A percentile compares a stretch with the other conserved stretches of the same genome.
These are phyloP conservation scores for Phanerotoma sp. DNA, from an alignment of 2,888 invertebrate species.

Conservation along the genomic window DNA sequence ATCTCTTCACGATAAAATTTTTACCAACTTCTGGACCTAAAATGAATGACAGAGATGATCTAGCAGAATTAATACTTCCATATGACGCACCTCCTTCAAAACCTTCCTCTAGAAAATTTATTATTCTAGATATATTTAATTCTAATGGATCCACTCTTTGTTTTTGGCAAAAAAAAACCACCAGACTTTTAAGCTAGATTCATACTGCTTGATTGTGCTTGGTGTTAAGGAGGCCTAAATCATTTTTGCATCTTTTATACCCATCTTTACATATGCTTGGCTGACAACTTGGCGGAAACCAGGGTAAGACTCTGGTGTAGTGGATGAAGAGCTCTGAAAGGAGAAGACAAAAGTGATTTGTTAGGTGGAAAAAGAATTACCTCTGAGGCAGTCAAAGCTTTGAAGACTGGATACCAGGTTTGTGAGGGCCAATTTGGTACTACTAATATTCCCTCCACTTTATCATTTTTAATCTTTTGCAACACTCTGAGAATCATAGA, in stretches of 20 bases:
- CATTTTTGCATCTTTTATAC: constrained; percentile 21
- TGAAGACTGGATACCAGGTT: constrained; percentile 39
- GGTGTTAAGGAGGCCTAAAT: constrained; percentile 33
- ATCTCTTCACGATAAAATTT: constrained; percentile 30
- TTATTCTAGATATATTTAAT: background rate
- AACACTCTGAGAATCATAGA: background rate
- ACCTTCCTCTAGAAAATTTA: constrained; percentile 11
- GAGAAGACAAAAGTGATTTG: constrained; percentile 27
- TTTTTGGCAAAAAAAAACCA: constrained; percentile 33
- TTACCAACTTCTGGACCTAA: constrained; percentile 26
- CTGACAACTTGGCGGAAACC: constrained; percentile 37
- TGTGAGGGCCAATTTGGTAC: constrained; percentile 21
- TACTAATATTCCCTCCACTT: constrained; percentile 20
- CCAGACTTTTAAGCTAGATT: constrained; percentile 35
- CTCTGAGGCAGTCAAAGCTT: constrained; percentile 17
- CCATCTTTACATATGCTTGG: constrained; percentile 28
- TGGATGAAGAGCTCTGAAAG: too few relatives aligned
- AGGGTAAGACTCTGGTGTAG: constrained; percentile 32
- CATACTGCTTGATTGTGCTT: constrained; percentile 36
- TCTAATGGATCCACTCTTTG: constrained; percentile 10
- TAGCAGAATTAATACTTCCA: constrained; percentile 35
- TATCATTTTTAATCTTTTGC: constrained; percentile 10
- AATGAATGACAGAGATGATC: constrained; percentile 38
- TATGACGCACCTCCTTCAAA: constrained; percentile 25
- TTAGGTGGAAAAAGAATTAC: constrained; percentile 32